Conservation (phyloP, 2,113 vertebrate species). For the Oncorhynchus kisutch region DNA sequence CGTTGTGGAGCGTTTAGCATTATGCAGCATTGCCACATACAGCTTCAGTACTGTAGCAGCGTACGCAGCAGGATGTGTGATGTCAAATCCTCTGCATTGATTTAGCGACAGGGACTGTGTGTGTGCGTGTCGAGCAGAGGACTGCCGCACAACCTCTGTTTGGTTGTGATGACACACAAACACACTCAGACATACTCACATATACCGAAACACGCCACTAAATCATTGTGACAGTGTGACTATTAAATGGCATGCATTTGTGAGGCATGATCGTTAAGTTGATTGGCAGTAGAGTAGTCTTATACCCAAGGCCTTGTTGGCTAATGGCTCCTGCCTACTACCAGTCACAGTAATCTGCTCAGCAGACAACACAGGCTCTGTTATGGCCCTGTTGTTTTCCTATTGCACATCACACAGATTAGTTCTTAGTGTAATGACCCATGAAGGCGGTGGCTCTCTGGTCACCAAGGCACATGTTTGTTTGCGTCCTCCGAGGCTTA, state of each 20-base stretch:
- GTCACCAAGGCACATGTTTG: conserved; percentile 56
- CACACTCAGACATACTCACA: background rate
- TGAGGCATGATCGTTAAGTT: conserved; percentile 71
- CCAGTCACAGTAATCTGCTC: conserved; percentile 38
- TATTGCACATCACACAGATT: background rate
- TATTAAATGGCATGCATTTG: conserved; percentile 60
- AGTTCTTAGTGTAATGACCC: background rate
- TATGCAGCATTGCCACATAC: conserved; percentile 60
- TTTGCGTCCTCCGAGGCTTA: conserved; percentile 8
- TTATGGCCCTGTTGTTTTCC: conserved; percentile 1
- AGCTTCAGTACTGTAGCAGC: conserved; percentile 67
- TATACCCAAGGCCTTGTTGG: conserved; percentile 66
- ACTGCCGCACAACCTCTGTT: conserved; percentile 9
- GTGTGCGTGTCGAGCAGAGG: conserved; percentile 21
- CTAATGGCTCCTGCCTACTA: conserved; percentile 59
- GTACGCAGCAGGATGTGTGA: conserved; percentile 75
- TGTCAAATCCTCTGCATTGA: conserved; percentile 73
- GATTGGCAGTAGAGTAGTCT: conserved; percentile 52
- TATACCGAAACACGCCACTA: conserved; percentile 8
- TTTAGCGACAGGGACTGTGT: conserved; percentile 12
- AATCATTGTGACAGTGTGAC: conserved; percentile 60
- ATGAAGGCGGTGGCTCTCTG: conserved; percentile 8
- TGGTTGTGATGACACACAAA: conserved; percentile 33
- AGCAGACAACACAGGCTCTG: conserved; percentile 12
- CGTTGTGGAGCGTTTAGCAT: conserved; percentile 5